Evolutionary conservation across 2,113 vertebrate genomes (phyloP).

Genomic region (Brachionichthys hirsutus): DNA sequence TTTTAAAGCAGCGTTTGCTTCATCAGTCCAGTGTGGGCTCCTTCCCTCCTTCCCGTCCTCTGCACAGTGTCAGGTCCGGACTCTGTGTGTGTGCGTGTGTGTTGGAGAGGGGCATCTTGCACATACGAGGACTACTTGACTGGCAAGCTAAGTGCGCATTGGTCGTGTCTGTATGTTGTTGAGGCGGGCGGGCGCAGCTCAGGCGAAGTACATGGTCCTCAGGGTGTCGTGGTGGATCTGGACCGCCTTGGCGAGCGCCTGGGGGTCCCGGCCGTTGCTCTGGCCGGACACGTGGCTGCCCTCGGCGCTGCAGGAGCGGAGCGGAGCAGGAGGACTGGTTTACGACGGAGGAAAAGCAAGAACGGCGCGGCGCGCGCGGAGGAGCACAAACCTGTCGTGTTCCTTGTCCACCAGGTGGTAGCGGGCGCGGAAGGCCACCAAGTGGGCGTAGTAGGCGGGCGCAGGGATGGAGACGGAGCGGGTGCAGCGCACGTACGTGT

Average conservation of each 20-base stretch:
- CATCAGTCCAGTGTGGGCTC: slow-evolving; percentile 72
- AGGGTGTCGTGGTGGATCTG: slow-evolving; percentile 99
- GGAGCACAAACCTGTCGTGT: slow-evolving; percentile 86
- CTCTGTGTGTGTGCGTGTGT: slow-evolving; percentile 34
- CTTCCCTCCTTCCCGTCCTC: slow-evolving; percentile 69
- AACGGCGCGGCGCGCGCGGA: background rate
- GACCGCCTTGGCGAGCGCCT: slow-evolving; percentile 98
- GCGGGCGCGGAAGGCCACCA: slow-evolving; percentile 97
- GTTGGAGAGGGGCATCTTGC: slow-evolving; percentile 61
- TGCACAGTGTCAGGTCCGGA: slow-evolving; percentile 86
- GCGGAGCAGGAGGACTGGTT: background rate
- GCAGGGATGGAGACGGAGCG: slow-evolving; percentile 98
- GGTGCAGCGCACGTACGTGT: slow-evolving; percentile 98
- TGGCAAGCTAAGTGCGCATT: slow-evolving; percentile 63
- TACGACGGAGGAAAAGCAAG: background rate
- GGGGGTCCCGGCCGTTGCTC: slow-evolving; percentile 97
- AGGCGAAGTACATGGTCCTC: slow-evolving; percentile 99
- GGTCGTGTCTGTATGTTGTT: slow-evolving; percentile 57
- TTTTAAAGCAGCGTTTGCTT: slow-evolving; percentile 76
- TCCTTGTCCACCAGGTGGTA: slow-evolving; percentile 99
- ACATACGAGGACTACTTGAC: slow-evolving; percentile 81
- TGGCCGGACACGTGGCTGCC: slow-evolving; percentile 99
- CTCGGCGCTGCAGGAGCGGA: slow-evolving; percentile 88
- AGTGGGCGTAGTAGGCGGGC: slow-evolving; percentile 97
- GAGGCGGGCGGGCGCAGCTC: slow-evolving; percentile 60